Conservation (phyloP, 2,797 vertebrate genomes). For the Phalloptychus januarius region DNA sequence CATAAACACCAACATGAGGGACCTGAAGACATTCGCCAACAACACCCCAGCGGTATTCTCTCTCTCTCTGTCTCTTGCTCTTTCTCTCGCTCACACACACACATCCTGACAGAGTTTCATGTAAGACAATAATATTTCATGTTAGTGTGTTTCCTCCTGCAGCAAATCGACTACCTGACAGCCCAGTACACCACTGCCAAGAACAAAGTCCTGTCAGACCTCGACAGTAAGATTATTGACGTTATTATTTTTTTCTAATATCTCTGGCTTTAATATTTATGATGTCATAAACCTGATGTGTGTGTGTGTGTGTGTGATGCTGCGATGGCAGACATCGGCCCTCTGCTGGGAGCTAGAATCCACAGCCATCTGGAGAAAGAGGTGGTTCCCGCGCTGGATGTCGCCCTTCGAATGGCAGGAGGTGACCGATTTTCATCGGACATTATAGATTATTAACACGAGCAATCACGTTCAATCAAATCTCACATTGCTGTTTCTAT, state of each 20-base stretch:
- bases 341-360: constrained; percentile 86
- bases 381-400: constrained; percentile 88
- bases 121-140: constrained; percentile 8
- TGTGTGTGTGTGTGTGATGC: constrained; percentile 10
- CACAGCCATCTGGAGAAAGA: constrained; percentile 85
- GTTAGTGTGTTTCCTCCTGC: constrained; percentile 42
- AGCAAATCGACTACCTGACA: constrained; percentile 93
- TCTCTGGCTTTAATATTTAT: background rate
- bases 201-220: constrained; percentile 89
- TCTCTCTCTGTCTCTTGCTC: background rate
- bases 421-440: constrained; percentile 73
- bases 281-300: constrained; percentile 2
- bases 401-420: constrained; percentile 86
- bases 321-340: constrained; percentile 83
- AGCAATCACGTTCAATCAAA: background rate
- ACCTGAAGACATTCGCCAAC: constrained; percentile 87
- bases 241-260: background rate
- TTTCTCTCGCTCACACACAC: background rate
- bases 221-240: constrained; percentile 86
- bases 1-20: constrained; percentile 91
- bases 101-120: background rate
- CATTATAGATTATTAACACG: background rate
- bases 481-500: constrained; percentile 16
- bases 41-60: constrained; percentile 85
- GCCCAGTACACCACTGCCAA: constrained; percentile 89